phyloP scores from a whole-genome alignment of 1,140 invertebrate genomes.

The Melitaea cinxia region DNA sequence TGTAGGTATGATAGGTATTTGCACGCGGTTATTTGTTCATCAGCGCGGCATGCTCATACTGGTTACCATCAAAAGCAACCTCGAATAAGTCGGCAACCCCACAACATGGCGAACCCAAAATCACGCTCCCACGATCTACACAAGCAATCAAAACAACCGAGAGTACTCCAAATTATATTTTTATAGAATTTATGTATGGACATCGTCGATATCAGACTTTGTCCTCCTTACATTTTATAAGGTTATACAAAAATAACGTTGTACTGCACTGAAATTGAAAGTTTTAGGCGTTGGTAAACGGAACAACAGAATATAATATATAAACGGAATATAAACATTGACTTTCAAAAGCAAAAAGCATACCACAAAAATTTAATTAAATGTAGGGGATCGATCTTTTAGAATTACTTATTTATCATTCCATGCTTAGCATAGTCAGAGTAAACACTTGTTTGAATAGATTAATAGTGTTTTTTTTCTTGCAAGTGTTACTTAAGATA shows the following conservation, averaged over 20 bases:
- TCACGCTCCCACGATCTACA: conserved; percentile 81
- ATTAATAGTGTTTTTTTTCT: background rate
- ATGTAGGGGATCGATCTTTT: background rate
- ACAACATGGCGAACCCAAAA: conserved; percentile 58
- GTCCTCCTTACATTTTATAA: conserved; percentile 30
- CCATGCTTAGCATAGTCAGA: conserved; percentile 12
- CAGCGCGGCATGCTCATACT: conserved; percentile 70
- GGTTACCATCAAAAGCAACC: conserved; percentile 70
- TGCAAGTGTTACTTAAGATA: background rate
- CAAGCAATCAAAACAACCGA: conserved; percentile 71
- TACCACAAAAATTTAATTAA: too few species aligned
- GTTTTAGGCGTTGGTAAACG: background rate
- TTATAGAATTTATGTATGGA: conserved; percentile 68
- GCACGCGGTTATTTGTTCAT: conserved; percentile 83
- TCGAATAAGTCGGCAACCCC: conserved; percentile 44
- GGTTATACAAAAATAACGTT: too few species aligned
- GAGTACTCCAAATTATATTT: conserved; percentile 77
- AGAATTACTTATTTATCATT: conserved; percentile 29
- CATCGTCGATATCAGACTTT: conserved; percentile 44
- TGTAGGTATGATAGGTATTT: conserved; percentile 84
- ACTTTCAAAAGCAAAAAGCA: too few species aligned
- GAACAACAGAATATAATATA: too few species aligned
- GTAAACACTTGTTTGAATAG: background rate
- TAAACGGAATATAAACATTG: too few species aligned
- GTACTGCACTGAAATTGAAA: conserved; percentile 8